These are phyloP conservation scores for Zaprionus vittiger DNA, from an alignment of 1,140 invertebrate species.

Conservation along the genomic window DNA sequence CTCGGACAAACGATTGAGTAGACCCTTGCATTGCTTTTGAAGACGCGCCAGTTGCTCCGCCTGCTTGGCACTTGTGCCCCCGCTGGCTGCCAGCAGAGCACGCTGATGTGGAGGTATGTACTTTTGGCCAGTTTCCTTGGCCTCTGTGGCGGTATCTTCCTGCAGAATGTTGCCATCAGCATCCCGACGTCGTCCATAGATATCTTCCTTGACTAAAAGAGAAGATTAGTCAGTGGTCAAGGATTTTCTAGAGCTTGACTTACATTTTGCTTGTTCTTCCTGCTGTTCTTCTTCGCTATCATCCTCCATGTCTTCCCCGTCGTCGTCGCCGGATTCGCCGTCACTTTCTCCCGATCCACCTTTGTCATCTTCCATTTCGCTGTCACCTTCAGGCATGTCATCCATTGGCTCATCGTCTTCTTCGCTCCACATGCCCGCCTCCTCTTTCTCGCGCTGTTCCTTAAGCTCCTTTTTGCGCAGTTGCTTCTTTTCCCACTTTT, in stretches of 20 bases:
- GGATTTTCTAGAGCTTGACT: background rate
- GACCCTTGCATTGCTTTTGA: slow-evolving; percentile 93
- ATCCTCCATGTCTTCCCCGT: slow-evolving; percentile 26
- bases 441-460: slow-evolving; percentile 64
- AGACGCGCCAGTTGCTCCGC: slow-evolving; percentile 88
- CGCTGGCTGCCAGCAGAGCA: slow-evolving; percentile 76
- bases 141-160: slow-evolving; percentile 29
- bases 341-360: slow-evolving; percentile 56
- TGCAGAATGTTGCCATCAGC: slow-evolving; percentile 91
- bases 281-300: slow-evolving; percentile 17
- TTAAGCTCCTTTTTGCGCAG: slow-evolving; percentile 62
- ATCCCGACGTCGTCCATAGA: slow-evolving; percentile 94
- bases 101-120: slow-evolving; percentile 94
- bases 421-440: slow-evolving; percentile 73
- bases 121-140: slow-evolving; percentile 82
- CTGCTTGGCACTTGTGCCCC: slow-evolving; percentile 85
- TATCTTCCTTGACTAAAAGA: slow-evolving; percentile 92
- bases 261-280: slow-evolving; percentile 24
- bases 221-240: background rate
- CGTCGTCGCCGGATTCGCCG: slow-evolving; percentile 38
- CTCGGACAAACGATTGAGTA: slow-evolving; percentile 94
- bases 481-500: slow-evolving; percentile 71
- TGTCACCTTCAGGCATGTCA: slow-evolving; percentile 69
- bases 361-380: slow-evolving; percentile 58
- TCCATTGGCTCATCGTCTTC: slow-evolving; percentile 61